phyloP scores from a whole-genome alignment of 2,888 invertebrate species.

The Platycnemis pennipes region DNA sequence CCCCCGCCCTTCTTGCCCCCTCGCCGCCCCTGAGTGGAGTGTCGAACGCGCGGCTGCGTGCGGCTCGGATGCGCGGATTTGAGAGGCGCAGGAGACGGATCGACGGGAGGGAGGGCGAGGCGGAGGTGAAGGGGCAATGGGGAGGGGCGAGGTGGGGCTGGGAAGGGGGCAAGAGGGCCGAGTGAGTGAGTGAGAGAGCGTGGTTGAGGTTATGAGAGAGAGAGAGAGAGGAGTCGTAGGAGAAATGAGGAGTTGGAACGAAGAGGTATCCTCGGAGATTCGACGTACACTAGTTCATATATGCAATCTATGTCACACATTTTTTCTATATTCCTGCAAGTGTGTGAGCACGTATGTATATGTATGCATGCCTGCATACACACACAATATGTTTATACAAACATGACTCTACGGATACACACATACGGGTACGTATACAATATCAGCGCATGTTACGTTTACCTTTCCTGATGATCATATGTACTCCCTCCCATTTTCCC shows the following conservation, averaged over 20 bases:
- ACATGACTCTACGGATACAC: too few species aligned
- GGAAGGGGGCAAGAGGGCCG: conserved; percentile 70
- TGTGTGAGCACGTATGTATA: background rate
- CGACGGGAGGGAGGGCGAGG: conserved; percentile 70
- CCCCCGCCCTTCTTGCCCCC: conserved; percentile 69
- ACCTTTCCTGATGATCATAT: background rate
- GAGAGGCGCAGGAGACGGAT: conserved; percentile 65
- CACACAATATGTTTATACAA: too few species aligned
- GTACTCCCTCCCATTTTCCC: background rate
- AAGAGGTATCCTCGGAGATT: conserved; percentile 73
- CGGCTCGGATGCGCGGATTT: background rate
- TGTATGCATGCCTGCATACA: background rate
- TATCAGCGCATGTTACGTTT: background rate
- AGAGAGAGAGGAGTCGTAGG: conserved; percentile 47
- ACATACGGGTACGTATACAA: too few species aligned
- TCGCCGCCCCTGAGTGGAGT: conserved; percentile 11
- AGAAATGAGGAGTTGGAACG: conserved; percentile 68
- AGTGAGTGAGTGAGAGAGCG: conserved; percentile 72
- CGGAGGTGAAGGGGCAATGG: conserved; percentile 70
- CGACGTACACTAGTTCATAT: background rate
- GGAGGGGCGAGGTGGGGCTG: conserved; percentile 71
- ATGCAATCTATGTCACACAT: too few species aligned
- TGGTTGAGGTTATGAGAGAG: conserved; percentile 42
- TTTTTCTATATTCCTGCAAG: too few species aligned
- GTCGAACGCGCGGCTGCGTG: background rate